phyloP scores from a whole-genome alignment of 2,113 vertebrate genomes.

The Herpetotheres cachinnans region DNA sequence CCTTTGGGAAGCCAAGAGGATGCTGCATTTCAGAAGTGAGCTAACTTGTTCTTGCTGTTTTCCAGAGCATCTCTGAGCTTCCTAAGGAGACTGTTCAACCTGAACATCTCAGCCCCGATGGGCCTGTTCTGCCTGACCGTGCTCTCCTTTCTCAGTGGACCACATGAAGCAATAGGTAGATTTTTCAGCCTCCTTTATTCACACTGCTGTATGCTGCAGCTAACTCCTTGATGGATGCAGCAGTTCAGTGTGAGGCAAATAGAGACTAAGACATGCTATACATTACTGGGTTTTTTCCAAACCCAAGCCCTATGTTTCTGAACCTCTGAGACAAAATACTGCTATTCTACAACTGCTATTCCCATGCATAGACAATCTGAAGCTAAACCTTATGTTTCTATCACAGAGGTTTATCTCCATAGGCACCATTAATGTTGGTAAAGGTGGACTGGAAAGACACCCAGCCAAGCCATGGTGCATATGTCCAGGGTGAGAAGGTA shows the following conservation, averaged over 20 bases:
- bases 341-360: background rate
- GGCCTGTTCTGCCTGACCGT: rapidly evolving
- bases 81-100: background rate
- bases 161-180: background rate
- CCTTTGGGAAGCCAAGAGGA: background rate
- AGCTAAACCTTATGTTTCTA: background rate
- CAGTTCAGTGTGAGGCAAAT: background rate
- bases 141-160: background rate
- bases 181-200: background rate
- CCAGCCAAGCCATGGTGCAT: background rate
- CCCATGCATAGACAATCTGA: background rate
- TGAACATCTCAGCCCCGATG: background rate
- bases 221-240: background rate
- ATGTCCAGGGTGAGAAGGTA: background rate
- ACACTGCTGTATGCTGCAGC: background rate
- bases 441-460: background rate
- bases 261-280: background rate
- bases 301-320: background rate
- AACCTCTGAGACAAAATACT: background rate
- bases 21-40: background rate
- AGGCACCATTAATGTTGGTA: background rate
- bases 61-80: background rate
- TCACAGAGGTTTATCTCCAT: background rate
- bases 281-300: background rate
- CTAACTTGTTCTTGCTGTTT: background rate